phyloP scores from a whole-genome alignment of 2,113 vertebrate species.

The Benitochromis conjunctus region DNA sequence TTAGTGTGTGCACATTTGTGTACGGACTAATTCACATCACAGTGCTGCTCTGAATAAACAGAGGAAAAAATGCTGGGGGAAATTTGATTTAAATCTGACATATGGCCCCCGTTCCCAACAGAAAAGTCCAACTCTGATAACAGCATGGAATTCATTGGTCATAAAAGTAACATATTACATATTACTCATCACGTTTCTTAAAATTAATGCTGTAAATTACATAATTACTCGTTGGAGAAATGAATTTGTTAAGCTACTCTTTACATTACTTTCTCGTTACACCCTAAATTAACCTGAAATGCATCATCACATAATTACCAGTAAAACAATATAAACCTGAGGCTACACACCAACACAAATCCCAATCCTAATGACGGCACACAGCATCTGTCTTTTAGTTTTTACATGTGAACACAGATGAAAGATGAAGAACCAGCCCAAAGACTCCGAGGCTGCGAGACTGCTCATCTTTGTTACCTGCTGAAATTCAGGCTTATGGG shows the following conservation, averaged over 20 bases:
- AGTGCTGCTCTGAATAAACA: not conserved
- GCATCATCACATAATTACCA: not conserved
- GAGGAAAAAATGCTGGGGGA: not conserved
- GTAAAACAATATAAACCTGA: not conserved
- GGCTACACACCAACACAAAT: not conserved
- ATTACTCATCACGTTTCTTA: not conserved
- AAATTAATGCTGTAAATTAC: not conserved
- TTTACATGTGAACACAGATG: not conserved
- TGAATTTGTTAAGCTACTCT: not conserved
- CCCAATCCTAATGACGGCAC: not conserved
- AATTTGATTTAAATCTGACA: not conserved
- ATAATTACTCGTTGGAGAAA: not conserved
- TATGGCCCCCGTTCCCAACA: not conserved
- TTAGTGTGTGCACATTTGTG: not conserved
- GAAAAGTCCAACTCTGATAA: not conserved
- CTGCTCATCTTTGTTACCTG: not conserved
- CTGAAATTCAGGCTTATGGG: not conserved
- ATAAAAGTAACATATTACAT: not conserved
- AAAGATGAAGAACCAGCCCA: not conserved
- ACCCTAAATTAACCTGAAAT: not conserved
- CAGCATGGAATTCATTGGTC: not conserved
- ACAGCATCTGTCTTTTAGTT: not conserved
- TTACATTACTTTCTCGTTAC: not conserved
- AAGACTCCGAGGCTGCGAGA: not conserved
- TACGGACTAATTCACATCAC: not conserved